Conservation (phyloP, 1,140 invertebrate species). For the Rhizoglyphus robini region DNA sequence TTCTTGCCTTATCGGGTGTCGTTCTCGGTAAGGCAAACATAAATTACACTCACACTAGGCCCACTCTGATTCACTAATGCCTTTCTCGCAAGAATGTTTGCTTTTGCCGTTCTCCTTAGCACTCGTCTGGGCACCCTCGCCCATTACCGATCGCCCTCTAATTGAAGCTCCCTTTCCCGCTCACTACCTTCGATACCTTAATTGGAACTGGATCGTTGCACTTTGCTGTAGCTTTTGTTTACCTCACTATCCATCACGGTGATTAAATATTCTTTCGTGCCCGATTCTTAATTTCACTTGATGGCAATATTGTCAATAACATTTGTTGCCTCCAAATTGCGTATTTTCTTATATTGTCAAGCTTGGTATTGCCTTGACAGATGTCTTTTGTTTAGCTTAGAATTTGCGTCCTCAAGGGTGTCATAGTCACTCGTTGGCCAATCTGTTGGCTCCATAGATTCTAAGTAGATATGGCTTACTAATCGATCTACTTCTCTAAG, state of each 20-base stretch:
- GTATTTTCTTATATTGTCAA: not conserved
- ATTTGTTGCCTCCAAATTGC: too few relatives aligned
- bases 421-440: too few relatives aligned
- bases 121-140: not conserved
- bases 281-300: too few relatives aligned
- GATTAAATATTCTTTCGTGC: not conserved
- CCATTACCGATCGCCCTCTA: not conserved
- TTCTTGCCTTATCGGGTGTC: not conserved
- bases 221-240: not conserved
- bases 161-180: not conserved
- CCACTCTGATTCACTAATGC: too few relatives aligned
- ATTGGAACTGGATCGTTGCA: not conserved
- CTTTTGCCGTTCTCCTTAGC: not conserved
- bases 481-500: too few relatives aligned
- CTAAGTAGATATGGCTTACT: too few relatives aligned
- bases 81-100: not conserved
- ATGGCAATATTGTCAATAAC: too few relatives aligned
- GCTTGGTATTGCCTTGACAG: not conserved
- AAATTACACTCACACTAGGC: too few relatives aligned
- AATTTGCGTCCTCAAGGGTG: too few relatives aligned
- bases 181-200: not conserved
- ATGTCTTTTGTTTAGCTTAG: conserved; percentile 3
- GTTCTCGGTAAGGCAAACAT: too few relatives aligned
- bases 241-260: not conserved
- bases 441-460: too few relatives aligned